A percentile compares a stretch with the other conserved stretches of the same genome.
Evolutionary conservation across 2,113 vertebrate species (phyloP).

Genomic region (Hemibagrus wyckioides): DNA sequence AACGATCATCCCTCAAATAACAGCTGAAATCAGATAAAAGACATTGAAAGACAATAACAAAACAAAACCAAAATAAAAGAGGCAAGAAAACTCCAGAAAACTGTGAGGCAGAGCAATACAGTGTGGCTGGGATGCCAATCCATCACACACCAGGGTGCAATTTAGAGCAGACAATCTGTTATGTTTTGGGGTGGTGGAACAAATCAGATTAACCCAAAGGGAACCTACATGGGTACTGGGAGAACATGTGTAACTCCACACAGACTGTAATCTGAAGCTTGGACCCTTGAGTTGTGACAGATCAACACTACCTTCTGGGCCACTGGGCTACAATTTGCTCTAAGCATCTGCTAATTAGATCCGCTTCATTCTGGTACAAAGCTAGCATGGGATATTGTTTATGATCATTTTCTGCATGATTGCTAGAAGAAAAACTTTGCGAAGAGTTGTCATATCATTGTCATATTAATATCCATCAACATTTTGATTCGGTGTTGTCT

Average conservation of each 20-base stretch:
- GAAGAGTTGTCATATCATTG: background rate
- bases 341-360: constrained; percentile 1
- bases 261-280: background rate
- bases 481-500: background rate
- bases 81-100: background rate
- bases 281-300: background rate
- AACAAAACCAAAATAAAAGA: background rate
- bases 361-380: background rate
- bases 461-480: background rate
- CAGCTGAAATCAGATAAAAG: background rate
- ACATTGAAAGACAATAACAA: background rate
- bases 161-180: background rate
- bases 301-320: background rate
- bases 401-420: background rate
- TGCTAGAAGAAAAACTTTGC: background rate
- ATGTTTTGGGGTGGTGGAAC: background rate
- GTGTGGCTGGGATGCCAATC: background rate
- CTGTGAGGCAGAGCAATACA: background rate
- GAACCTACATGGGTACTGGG: background rate
- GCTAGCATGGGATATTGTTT: background rate
- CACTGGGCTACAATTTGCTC: background rate
- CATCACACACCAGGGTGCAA: background rate
- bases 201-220: background rate
- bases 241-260: background rate
- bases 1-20: background rate